These are phyloP conservation scores for Parazoanthus darwini DNA, from an alignment of 92 coral and sea anemone genomes.

Conservation along the genomic window DNA sequence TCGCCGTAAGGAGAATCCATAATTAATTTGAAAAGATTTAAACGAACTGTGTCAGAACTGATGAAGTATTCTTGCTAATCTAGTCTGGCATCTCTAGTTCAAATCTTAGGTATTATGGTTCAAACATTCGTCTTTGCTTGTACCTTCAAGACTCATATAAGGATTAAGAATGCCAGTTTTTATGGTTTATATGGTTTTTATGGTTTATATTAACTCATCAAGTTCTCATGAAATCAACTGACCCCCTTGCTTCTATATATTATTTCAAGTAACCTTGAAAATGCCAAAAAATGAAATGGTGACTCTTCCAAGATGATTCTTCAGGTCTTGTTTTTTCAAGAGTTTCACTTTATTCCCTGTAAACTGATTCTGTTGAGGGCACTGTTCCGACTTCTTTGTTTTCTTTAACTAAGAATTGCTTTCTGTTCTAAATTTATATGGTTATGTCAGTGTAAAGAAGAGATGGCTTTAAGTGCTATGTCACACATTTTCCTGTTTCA, in stretches of 20 bases:
- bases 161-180: neutral
- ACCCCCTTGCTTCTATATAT: neutral
- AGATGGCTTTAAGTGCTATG: neutral
- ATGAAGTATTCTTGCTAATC: neutral
- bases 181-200: neutral
- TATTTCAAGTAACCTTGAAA: neutral
- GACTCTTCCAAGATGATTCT: neutral
- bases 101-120: neutral
- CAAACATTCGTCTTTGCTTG: neutral
- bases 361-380: neutral
- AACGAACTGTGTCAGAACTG: too few species aligned
- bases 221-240: neutral
- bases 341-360: neutral
- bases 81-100: neutral
- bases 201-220: neutral
- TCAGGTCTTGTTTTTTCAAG: neutral
- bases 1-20: too few species aligned
- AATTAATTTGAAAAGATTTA: too few species aligned
- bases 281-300: neutral
- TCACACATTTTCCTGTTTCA: neutral
- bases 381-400: neutral
- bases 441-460: neutral
- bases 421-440: neutral
- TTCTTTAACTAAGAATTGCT: neutral
- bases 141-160: neutral